These are phyloP conservation scores for Apotomis capreana DNA, from an alignment of 2,888 invertebrate genomes.

Conservation along the genomic window DNA sequence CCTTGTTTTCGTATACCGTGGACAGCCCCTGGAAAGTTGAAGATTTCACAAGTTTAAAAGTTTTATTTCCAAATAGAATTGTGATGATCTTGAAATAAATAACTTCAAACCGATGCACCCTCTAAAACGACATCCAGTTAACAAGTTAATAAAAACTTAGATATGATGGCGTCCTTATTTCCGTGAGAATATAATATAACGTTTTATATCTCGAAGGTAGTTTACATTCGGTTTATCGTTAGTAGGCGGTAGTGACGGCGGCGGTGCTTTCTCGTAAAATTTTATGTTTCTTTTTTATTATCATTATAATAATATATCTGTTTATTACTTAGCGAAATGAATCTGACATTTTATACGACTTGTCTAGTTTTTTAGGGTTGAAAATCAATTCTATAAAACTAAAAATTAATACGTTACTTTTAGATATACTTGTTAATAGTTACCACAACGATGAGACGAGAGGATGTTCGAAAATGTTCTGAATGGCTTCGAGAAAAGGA, in stretches of 20 bases:
- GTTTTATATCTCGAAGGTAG: conserved; percentile 23
- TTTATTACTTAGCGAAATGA: conserved; percentile 29
- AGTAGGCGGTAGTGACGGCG: conserved; percentile 22
- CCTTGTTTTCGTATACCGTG: too few species aligned
- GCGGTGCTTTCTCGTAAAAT: conserved; percentile 16
- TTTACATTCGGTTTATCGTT: conserved; percentile 33
- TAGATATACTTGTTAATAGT: background rate
- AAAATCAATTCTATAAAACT: too few species aligned
- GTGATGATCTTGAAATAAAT: too few species aligned
- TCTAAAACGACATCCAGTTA: background rate
- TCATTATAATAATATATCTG: conserved; percentile 26
- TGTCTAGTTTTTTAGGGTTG: background rate
- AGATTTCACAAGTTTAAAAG: too few species aligned
- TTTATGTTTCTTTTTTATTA: conserved; percentile 35
- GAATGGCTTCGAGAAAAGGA: too few species aligned
- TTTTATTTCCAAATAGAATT: too few species aligned
- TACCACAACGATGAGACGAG: too few species aligned
- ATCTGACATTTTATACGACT: conserved; percentile 10
- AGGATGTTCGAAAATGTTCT: too few species aligned
- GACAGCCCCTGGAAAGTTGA: too few species aligned
- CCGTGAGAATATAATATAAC: conserved; percentile 6
- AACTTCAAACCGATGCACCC: too few species aligned
- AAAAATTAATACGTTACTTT: background rate
- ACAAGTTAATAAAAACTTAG: background rate
- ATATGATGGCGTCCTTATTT: background rate